Evolutionary conservation across 2,797 vertebrate species (phyloP), one percentile per base, ranked within the genome.

Genomic region (Pogonophryne albipinna): DNA sequence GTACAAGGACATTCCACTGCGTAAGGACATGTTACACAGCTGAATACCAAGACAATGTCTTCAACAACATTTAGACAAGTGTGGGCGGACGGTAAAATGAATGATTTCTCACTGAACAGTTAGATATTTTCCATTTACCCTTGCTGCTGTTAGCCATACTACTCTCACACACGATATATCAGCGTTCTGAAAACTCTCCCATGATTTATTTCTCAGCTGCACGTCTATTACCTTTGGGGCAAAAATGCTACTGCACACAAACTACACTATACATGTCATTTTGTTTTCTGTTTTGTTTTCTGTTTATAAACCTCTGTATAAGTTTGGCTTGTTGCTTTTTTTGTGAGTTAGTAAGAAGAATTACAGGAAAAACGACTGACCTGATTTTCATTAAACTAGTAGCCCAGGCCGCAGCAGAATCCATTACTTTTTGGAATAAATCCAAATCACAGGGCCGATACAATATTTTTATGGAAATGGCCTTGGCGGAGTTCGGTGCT

Each of bases 11-110:
- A 59, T 60, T 77, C 42, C 31, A 71, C 73, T 65, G 64, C 80
- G 71, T 55, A 66, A 86, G 38, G 77, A 91, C 85, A 82, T 71
- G 90, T 66, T 74, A 87, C 67, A 85, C 69, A 31, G 74, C 75
- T 59, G 79, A 79, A 85, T 71, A 85, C 45, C 60, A 75, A 68
- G 51, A 82, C 62, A 38, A 78, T 20, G 15, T 58, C 64, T 68
- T 51, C 53, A 34, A 82, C 51, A 73, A 89, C 89, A 91, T 64
- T 76, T 3, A 84, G 64, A 90, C 80, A 75, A 50, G 59, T 76
- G 67, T 10, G 66, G 46, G 42, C 23, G 66, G 51, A 78, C 6
- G n/a, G 75, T 62, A 63, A 67, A 74, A 71, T 66, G 56, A 65
- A 73, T 65, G 61, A 63, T 4, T 67, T 65, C 49, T 27, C 16